Evolutionary conservation across 1,140 invertebrate genomes (phyloP).

Genomic region (Micrasema longulum): DNA sequence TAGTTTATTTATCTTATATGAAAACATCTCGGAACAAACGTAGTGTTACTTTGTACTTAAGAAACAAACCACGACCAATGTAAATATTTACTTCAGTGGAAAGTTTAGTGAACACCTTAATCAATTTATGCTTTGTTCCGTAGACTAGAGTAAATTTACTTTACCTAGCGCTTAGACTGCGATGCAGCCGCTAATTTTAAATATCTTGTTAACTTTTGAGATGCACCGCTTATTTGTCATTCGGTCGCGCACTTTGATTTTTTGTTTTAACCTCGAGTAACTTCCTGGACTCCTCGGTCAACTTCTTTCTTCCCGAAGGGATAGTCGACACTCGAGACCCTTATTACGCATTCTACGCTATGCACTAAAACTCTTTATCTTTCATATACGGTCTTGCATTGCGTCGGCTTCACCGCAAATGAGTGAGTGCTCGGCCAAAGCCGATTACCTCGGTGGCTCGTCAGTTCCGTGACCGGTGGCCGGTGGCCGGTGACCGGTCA

Average conservation of each 20-base stretch:
- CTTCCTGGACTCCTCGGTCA: neutral
- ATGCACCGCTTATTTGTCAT: constrained; percentile 2
- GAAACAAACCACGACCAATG: too few relatives aligned
- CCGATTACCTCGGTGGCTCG: constrained; percentile 20
- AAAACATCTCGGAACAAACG: too few relatives aligned
- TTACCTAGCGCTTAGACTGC: neutral
- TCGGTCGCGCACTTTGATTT: neutral
- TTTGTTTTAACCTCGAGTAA: neutral
- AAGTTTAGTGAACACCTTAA: too few relatives aligned
- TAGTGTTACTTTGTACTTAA: too few relatives aligned
- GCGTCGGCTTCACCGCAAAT: constrained; percentile 8
- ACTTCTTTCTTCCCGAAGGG: neutral
- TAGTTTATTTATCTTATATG: too few relatives aligned
- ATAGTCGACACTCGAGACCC: neutral
- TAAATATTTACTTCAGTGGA: too few relatives aligned
- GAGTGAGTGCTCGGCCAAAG: neutral
- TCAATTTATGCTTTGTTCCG: neutral
- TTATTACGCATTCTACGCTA: neutral
- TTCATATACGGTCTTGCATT: neutral
- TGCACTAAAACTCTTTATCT: too few relatives aligned
- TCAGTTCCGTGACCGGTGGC: neutral
- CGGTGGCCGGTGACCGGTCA: neutral
- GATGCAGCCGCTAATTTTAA: too few relatives aligned
- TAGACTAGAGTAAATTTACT: neutral
- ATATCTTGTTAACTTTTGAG: neutral